phyloP scores from a whole-genome alignment of 2,113 vertebrate genomes.

The Sander vitreus region DNA sequence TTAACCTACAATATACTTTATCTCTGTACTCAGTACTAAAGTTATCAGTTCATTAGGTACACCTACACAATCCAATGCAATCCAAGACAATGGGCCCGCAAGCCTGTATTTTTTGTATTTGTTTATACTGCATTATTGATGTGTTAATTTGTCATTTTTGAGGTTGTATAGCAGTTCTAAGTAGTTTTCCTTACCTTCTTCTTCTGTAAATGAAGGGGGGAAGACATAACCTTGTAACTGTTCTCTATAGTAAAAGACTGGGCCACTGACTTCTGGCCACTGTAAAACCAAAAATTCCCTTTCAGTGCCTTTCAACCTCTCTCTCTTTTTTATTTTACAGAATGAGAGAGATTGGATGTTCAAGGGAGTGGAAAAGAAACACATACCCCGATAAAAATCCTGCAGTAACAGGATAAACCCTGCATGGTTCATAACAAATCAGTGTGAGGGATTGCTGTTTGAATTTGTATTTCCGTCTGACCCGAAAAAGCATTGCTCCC shows the following conservation, averaged over 20 bases:
- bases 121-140: neutral
- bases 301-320: neutral
- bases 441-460: slow-evolving; percentile 57
- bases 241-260: neutral
- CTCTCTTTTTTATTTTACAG: slow-evolving; percentile 24
- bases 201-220: neutral
- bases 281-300: neutral
- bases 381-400: slow-evolving; percentile 34
- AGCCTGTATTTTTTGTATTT: neutral
- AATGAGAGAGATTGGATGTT: slow-evolving; percentile 33
- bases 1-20: neutral
- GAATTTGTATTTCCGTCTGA: slow-evolving; percentile 58
- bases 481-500: slow-evolving; percentile 29
- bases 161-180: neutral
- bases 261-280: neutral
- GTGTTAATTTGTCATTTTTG: neutral
- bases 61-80: neutral
- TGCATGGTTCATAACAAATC: slow-evolving; percentile 50
- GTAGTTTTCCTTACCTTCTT: neutral
- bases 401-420: slow-evolving; percentile 55
- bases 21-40: neutral
- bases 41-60: neutral
- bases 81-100: neutral
- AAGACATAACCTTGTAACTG: neutral
- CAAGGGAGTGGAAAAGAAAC: slow-evolving; percentile 21